Percentiles rank a stretch among this genome's conserved stretches.
These are phyloP conservation scores for Lithobates pipiens DNA, from an alignment of 2,797 vertebrate species.

Conservation along the genomic window DNA sequence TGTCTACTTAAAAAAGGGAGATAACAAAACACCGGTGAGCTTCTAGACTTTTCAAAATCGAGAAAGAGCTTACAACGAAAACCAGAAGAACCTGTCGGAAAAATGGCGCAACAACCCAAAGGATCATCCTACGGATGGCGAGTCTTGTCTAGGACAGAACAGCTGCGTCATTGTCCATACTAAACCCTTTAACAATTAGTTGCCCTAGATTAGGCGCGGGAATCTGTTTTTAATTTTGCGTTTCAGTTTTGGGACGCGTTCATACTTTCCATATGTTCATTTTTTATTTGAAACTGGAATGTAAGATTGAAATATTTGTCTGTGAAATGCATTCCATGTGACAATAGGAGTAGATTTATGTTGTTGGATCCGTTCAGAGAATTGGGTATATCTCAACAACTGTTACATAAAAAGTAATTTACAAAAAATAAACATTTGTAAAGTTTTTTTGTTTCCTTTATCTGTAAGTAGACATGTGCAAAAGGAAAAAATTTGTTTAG, in stretches of 20 bases:
- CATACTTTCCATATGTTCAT: neutral
- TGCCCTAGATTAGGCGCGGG: neutral
- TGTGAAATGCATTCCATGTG: neutral
- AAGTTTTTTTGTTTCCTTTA: no score
- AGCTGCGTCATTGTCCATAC: neutral
- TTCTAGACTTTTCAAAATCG: neutral
- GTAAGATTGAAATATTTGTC: neutral
- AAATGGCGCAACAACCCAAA: neutral
- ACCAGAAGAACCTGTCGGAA: neutral
- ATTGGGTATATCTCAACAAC: neutral
- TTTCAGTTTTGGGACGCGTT: neutral
- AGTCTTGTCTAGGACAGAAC: neutral
- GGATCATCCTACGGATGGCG: neutral
- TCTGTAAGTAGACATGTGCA: no score
- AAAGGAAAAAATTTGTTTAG: no score
- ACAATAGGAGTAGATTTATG: neutral
- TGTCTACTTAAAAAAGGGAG: neutral
- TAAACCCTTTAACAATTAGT: neutral
- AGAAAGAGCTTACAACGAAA: neutral
- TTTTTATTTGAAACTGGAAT: neutral
- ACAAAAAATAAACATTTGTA: neutral
- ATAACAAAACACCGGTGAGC: neutral
- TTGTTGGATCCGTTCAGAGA: neutral
- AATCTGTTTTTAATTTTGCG: neutral
- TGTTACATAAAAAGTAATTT: neutral